Evolutionary conservation across 35 echinoderm and acorn worm species (phyloP).

Genomic region (Holothuria glaberrima): DNA sequence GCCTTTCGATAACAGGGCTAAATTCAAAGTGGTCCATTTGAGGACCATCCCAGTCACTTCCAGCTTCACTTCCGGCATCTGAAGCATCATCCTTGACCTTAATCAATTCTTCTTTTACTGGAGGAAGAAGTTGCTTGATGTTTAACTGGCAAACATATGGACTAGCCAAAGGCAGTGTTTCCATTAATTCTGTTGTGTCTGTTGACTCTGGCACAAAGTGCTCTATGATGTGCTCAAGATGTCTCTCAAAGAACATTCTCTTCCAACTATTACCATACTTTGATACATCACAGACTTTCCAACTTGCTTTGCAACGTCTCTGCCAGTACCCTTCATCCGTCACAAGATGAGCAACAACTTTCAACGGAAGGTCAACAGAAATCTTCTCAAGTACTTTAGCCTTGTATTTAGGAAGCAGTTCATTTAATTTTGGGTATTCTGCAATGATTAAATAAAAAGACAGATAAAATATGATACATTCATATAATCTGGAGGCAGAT

Average conservation of each 20-base stretch:
- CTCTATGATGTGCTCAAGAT: conserved; percentile 90
- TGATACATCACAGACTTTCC: conserved; percentile 93
- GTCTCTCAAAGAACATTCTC: conserved; percentile 98
- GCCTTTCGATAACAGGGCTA: conserved; percentile 77
- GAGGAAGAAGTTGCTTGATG: conserved; percentile 92
- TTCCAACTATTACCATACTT: conserved; percentile 94
- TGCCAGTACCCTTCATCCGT: conserved; percentile 99
- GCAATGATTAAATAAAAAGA: conserved; percentile 42
- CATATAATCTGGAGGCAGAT: too few species aligned
- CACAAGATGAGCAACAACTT: conserved; percentile 88
- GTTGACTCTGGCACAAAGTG: conserved; percentile 97
- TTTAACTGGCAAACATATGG: conserved; percentile 88
- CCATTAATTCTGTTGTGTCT: conserved; percentile 61
- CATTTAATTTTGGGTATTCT: conserved; percentile 98
- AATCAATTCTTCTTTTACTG: conserved; percentile 91
- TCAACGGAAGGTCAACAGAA: conserved; percentile 82
- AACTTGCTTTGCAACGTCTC: conserved; percentile 87
- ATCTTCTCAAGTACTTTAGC: conserved; percentile 98
- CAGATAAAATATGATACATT: too few species aligned
- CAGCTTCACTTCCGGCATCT: conserved; percentile 90
- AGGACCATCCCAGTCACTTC: conserved; percentile 75
- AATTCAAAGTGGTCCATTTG: conserved; percentile 98
- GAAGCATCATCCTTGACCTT: conserved; percentile 89
- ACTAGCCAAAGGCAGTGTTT: conserved; percentile 77
- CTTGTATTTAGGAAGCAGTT: conserved; percentile 95